Percentiles rank a stretch among this genome's conserved stretches.
These are phyloP conservation scores for Cardiocondyla obscurior DNA, from an alignment of 1,140 invertebrate species.

Conservation along the genomic window DNA sequence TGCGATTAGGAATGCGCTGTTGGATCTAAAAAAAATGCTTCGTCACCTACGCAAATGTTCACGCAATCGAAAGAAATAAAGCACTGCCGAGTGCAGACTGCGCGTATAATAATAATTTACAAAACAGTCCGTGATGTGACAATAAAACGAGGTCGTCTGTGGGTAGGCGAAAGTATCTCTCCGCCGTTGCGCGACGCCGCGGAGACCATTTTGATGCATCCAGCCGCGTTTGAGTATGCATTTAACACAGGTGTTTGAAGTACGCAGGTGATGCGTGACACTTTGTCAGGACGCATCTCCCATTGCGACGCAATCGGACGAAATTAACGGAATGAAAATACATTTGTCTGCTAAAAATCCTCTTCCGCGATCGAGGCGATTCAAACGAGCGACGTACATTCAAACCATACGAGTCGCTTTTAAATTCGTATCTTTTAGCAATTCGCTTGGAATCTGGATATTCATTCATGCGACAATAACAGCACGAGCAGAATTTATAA, in stretches of 20 bases:
- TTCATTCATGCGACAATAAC: no score
- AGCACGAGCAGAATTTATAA: no score
- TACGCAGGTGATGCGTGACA: constrained; percentile 19
- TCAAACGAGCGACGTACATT: not conserved
- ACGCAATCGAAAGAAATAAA: constrained; percentile 8
- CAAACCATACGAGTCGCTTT: not conserved
- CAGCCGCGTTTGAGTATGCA: not conserved
- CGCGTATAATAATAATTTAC: constrained; percentile 22
- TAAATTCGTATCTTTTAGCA: not conserved
- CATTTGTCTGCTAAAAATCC: not conserved
- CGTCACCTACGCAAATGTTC: not conserved
- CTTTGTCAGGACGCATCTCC: not conserved
- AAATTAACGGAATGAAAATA: not conserved
- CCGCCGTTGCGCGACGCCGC: constrained; percentile 13
- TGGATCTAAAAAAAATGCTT: not conserved
- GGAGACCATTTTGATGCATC: constrained; percentile 38
- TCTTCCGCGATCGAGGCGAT: not conserved
- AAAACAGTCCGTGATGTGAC: constrained; percentile 15
- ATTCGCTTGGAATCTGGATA: not conserved
- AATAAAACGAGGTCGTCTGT: constrained; percentile 40
- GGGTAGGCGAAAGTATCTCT: constrained; percentile 40
- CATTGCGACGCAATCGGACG: not conserved
- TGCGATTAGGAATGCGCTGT: not conserved
- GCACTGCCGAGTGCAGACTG: not conserved
- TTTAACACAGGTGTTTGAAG: constrained; percentile 34